Evolutionary conservation across 2,113 vertebrate species (phyloP), one percentile per base, ranked within the genome.

Genomic region (Cyprinodon variegatus): DNA sequence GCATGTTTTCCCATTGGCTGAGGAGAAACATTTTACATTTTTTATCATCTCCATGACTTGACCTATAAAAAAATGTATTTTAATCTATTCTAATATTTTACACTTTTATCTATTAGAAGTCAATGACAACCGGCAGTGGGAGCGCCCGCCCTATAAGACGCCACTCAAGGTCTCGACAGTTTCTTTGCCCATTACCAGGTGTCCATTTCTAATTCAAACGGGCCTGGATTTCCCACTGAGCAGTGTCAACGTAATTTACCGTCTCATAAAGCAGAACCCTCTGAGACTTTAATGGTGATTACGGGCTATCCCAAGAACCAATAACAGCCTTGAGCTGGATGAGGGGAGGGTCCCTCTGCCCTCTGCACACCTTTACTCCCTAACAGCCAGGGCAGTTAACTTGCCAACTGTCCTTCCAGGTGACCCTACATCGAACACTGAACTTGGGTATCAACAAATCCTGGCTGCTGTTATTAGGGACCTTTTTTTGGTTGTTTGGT

Each of bases 221-320:
- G 59, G 43, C 62, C 65, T 46, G 64, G 74, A 82, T 59, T 70
- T 68, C 62, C 41, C 68, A 5, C 53, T 40, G 45, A 72, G 64
- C 73, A 75, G 70, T 76, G 79, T 87, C 77, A 60, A 53, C 85
- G 79, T 82, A 74, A 87, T 86, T 87, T 83, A 86, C 65, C 72
- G 79, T 84, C 68, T 82, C 67, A 73, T 88, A 86, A 88, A 87
- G 70, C n/a, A 11, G 29, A 38, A 65, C 57, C 76, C 72, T 70
- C 59, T 74, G 79, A 84, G 79, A 86, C 65, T 84, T 84, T 67
- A 83, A 83, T 65, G 12, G 78, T 87, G 77, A 90, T 90, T 85
- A 85, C 66, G 68, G 66, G 45, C 72, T 63, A 77, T 80, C 67
- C 83, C 68, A 62, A 69, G 67, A 80, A 67, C 76, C 83, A 89